Conservation (phyloP, 1,140 invertebrate species). For the Drosophila ficusphila region DNA sequence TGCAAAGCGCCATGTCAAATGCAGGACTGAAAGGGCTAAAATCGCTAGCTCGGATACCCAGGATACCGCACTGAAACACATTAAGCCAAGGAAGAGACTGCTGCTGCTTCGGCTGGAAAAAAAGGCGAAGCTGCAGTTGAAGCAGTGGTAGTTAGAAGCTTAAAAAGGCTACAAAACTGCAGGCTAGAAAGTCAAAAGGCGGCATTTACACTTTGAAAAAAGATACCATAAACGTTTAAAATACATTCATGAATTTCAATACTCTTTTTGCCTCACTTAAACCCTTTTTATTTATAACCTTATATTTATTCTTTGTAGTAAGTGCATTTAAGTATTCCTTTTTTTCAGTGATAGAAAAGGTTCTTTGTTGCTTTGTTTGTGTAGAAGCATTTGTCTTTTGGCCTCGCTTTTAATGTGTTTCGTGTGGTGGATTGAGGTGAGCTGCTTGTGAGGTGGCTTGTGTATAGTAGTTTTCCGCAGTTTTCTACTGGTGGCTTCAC, state of each 20-base stretch:
- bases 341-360: not conserved
- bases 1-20: slow-evolving; percentile 65
- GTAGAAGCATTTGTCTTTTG: slow-evolving; percentile 48
- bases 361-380: slow-evolving; percentile 40
- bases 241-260: no score
- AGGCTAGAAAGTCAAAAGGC: slow-evolving; percentile 60
- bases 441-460: slow-evolving; percentile 27
- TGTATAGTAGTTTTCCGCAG: slow-evolving; percentile 37
- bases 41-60: not conserved
- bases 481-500: slow-evolving; percentile 55
- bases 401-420: slow-evolving; percentile 57
- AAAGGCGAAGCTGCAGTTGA: slow-evolving; percentile 43
- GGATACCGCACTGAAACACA: slow-evolving; percentile 52
- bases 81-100: slow-evolving; percentile 52
- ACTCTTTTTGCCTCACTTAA: no score
- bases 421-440: slow-evolving; percentile 26
- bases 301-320: no score
- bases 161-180: slow-evolving; percentile 60
- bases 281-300: no score
- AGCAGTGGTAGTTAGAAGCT: slow-evolving; percentile 56
- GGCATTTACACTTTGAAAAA: slow-evolving; percentile 3
- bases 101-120: not conserved
- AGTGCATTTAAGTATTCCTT: not conserved
- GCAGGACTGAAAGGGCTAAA: slow-evolving; percentile 52
- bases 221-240: not conserved